These are phyloP conservation scores for Erpobdella octoculata DNA, from an alignment of 2,888 invertebrate species.

Conservation along the genomic window DNA sequence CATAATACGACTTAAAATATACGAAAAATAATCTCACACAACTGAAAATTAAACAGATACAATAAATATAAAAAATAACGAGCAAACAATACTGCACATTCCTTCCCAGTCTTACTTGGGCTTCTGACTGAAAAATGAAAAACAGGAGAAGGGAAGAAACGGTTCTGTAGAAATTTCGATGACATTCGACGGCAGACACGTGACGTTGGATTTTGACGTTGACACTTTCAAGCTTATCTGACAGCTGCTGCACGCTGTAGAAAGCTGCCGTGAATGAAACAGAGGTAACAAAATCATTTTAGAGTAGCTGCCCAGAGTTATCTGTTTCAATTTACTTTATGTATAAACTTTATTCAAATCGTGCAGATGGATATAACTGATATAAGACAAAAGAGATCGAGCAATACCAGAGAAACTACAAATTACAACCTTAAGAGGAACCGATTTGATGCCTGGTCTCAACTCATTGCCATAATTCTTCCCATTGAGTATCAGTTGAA, in stretches of 20 bases:
- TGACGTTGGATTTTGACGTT: conserved; percentile 35
- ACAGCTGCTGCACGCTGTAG: too few species aligned
- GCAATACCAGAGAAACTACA: neutral
- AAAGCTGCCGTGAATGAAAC: too few species aligned
- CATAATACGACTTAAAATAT: too few species aligned
- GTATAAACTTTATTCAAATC: too few species aligned
- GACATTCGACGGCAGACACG: conserved; percentile 47
- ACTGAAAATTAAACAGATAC: too few species aligned
- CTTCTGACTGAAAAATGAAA: conserved; percentile 44
- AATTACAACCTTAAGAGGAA: neutral
- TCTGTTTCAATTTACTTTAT: too few species aligned
- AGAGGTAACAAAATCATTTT: too few species aligned
- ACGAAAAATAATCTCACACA: too few species aligned
- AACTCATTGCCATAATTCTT: neutral
- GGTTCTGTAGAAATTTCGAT: conserved; percentile 49
- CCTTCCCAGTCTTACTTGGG: conserved; percentile 27
- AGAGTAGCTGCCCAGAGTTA: too few species aligned
- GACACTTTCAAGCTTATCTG: neutral
- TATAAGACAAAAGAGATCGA: neutral
- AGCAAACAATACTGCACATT: too few species aligned
- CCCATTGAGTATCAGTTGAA: neutral
- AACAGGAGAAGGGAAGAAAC: conserved; percentile 50
- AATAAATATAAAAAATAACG: too few species aligned
- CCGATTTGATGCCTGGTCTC: neutral
- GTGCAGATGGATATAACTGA: neutral